A percentile compares a stretch with the other conserved stretches of the same genome.
These are phyloP conservation scores for Lepidurus arcticus DNA, from an alignment of 1,140 invertebrate genomes.

Conservation along the genomic window DNA sequence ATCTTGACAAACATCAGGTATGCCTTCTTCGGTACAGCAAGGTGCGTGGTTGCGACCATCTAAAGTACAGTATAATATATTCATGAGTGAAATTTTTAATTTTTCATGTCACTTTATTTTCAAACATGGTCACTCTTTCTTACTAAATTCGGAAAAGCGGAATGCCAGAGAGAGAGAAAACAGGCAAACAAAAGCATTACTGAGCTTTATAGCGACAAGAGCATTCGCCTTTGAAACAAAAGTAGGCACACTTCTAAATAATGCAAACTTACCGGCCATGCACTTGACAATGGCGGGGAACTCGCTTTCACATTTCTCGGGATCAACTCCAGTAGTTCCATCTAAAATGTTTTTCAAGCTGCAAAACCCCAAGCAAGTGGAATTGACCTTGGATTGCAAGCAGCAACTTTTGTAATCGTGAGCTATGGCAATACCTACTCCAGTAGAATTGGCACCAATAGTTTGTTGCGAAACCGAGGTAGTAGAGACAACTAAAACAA, in stretches of 20 bases:
- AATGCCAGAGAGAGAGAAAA: too few relatives aligned
- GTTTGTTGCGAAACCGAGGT: constrained; percentile 40
- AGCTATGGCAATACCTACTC: constrained; percentile 44
- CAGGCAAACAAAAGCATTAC: too few relatives aligned
- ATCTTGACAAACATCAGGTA: constrained; percentile 75
- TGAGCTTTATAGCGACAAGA: too few relatives aligned
- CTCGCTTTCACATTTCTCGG: constrained; percentile 67
- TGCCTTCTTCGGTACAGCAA: constrained; percentile 68
- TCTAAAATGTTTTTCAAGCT: constrained; percentile 73
- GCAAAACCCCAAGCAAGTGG: constrained; percentile 67
- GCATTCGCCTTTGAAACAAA: background rate
- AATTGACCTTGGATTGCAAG: constrained; percentile 57
- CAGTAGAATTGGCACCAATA: constrained; percentile 37
- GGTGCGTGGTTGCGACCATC: constrained; percentile 76
- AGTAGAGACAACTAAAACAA: constrained; percentile 40
- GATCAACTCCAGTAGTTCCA: constrained; percentile 67
- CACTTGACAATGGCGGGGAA: constrained; percentile 66
- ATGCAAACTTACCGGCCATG: constrained; percentile 48
- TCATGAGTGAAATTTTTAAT: too few relatives aligned
- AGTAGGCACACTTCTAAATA: background rate
- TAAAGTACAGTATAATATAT: constrained; percentile 36
- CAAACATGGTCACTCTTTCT: too few relatives aligned
- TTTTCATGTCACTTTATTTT: too few relatives aligned
- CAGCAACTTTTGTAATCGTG: constrained; percentile 76
- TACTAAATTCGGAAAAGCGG: too few relatives aligned